Evolutionary conservation across 2,797 vertebrate genomes (phyloP).

Genomic region (Miichthys miiuy): DNA sequence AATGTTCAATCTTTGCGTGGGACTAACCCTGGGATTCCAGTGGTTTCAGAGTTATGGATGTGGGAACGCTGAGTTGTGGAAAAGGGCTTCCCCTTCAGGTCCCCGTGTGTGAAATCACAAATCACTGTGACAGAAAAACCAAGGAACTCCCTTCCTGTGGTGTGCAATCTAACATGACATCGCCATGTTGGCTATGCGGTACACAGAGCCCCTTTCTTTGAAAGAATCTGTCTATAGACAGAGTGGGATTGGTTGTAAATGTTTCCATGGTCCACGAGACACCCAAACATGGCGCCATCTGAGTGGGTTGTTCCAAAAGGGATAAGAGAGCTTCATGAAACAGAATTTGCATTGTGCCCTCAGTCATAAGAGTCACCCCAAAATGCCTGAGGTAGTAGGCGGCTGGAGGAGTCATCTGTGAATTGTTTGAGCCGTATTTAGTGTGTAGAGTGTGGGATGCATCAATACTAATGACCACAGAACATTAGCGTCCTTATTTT

Average conservation of each 20-base stretch:
- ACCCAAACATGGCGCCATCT: background rate
- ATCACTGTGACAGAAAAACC: constrained; percentile 57
- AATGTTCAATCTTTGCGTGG: constrained; percentile 43
- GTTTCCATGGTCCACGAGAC: constrained; percentile 39
- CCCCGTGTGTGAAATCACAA: constrained; percentile 57
- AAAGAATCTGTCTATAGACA: constrained; percentile 26
- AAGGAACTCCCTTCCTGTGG: constrained; percentile 65
- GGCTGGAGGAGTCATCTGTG: constrained; percentile 37
- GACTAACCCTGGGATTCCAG: constrained; percentile 54
- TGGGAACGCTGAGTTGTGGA: constrained; percentile 53
- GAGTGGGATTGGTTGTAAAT: constrained; percentile 22
- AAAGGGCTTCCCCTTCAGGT: constrained; percentile 62
- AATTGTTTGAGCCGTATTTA: constrained; percentile 50
- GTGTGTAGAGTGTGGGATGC: constrained; percentile 15
- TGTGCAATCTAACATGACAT: constrained; percentile 21
- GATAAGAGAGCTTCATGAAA: constrained; percentile 25
- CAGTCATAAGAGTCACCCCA: constrained; percentile 8
- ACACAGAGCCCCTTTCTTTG: constrained; percentile 50
- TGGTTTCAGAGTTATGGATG: constrained; percentile 42
- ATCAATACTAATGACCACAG: constrained; percentile 50
- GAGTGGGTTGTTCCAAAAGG: background rate
- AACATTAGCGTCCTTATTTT: constrained; percentile 61
- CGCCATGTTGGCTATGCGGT: background rate
- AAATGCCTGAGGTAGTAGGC: constrained; percentile 21
- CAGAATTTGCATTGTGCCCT: constrained; percentile 29